Base-by-base conservation (phyloP, 2,888 invertebrate genomes). In the Tiphia femorata region DNA sequence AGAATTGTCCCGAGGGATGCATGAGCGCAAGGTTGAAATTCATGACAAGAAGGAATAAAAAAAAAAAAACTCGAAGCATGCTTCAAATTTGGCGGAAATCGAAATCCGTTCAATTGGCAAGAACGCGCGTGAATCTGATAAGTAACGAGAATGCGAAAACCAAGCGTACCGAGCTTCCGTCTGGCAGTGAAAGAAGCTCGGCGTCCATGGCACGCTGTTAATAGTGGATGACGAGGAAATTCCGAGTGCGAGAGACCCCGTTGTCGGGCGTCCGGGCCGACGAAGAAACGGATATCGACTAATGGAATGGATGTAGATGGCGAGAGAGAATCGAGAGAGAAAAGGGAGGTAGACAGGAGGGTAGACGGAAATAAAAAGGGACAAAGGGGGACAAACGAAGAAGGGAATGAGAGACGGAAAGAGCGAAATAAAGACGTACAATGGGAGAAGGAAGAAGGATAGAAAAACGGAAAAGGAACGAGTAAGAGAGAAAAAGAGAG, bases 161-260 rank as follows among this genome's bases (percentile, higher is more conserved):
- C n/a, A n/a, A n/a, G n/a, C n/a, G n/a, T n/a, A n/a, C n/a, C n/a
- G n/a, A n/a, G n/a, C 44, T 42, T 44, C 42, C 46, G 50, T 33
- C 44, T 50, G 30, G 44, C 49, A 21, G 16, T 33, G n/a, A n/a
- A n/a, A 19, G 27, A 17, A 48, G 40, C 14, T 29, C 52, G 30
- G 29, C n/a, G 52, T 14, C 38, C 27, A 29, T 29, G 38, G 33
- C 29, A n/a, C 19, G 38, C 14, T 40, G 47, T 37, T 49, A 58
- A 58, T 58, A 41, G 51, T 49, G 30, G 49, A 41, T 25, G 54
- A 25, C 58, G 46, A 54, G 40, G 49, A 44, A 54, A 44, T 58
- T 61, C 50, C 43, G 29, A 7, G 38, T 47, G 27, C 20, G 27
- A 38, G 14, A 40, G 40, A 37, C 47, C 23, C 35, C 17, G 42